Conservation (phyloP, 2,888 invertebrate species). For the Drosophila gaucha region DNA sequence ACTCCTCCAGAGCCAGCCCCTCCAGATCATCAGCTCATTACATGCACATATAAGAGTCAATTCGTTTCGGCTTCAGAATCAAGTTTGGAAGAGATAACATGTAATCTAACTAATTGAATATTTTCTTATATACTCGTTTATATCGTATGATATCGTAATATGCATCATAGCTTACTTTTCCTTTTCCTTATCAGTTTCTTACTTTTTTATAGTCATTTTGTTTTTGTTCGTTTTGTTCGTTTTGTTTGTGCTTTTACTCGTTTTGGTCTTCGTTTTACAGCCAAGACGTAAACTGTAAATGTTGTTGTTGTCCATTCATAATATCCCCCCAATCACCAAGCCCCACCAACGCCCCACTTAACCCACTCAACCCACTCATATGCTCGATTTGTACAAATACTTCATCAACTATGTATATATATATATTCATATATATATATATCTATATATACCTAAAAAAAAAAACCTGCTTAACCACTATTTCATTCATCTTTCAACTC, state of each 20-base stretch:
- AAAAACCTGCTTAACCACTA: constrained; percentile 1
- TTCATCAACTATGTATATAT: constrained; percentile 6
- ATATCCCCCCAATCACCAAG: constrained; percentile 2
- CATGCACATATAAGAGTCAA: constrained; percentile 85
- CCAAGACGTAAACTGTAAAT: constrained; percentile 55
- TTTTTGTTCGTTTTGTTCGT: constrained; percentile 50
- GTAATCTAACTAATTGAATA: constrained; percentile 85
- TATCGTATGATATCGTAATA: constrained; percentile 58
- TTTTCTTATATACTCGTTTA: constrained; percentile 67
- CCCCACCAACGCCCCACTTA: not conserved
- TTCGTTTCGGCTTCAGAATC: constrained; percentile 87
- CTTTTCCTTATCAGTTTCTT: constrained; percentile 45
- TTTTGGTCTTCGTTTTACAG: constrained; percentile 57
- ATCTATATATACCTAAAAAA: constrained; percentile 4
- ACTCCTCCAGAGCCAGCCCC: constrained; percentile 94
- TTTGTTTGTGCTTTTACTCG: constrained; percentile 50
- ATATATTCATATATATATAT: constrained; percentile 4
- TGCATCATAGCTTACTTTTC: constrained; percentile 27
- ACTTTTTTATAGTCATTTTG: constrained; percentile 35
- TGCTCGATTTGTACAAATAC: constrained; percentile 30
- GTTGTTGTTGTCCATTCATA: constrained; percentile 30
- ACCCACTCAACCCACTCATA: constrained; percentile 3
- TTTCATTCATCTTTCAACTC: constrained; percentile 16
- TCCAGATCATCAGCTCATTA: constrained; percentile 90
- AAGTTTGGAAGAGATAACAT: constrained; percentile 88